These are phyloP conservation scores for Meiosimyza decipiens DNA, from an alignment of 2,888 invertebrate genomes.

Conservation along the genomic window DNA sequence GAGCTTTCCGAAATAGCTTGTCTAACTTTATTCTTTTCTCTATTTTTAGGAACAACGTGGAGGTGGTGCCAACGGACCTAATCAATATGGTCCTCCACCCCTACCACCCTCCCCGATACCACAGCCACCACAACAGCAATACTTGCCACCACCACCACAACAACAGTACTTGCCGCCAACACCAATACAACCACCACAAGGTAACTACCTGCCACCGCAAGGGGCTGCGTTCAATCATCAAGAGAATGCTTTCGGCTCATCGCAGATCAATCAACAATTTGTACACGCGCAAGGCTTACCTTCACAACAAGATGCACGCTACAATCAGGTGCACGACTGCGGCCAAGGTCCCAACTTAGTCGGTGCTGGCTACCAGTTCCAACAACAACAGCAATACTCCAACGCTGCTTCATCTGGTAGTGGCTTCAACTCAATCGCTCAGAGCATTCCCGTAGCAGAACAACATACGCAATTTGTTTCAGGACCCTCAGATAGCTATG, in stretches of 20 bases:
- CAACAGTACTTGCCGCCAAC: slow-evolving; percentile 45
- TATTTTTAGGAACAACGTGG: slow-evolving; percentile 6
- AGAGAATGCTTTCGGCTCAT: slow-evolving; percentile 54
- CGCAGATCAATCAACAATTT: slow-evolving; percentile 52
- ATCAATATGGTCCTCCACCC: slow-evolving; percentile 23
- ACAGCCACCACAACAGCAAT: slow-evolving; percentile 34
- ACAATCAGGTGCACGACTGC: slow-evolving; percentile 60
- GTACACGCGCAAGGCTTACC: slow-evolving; percentile 57
- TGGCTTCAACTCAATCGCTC: slow-evolving; percentile 55
- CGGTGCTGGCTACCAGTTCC: slow-evolving; percentile 54
- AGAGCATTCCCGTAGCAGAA: slow-evolving; percentile 59
- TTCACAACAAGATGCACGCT: slow-evolving; percentile 52
- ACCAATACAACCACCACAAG: slow-evolving; percentile 40
- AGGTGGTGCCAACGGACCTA: neutral
- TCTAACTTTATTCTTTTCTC: no score
- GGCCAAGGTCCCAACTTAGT: slow-evolving; percentile 64
- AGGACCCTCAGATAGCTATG: slow-evolving; percentile 52
- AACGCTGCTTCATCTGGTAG: slow-evolving; percentile 42
- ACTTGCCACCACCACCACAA: slow-evolving; percentile 42
- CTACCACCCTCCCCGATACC: neutral
- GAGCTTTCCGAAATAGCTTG: no score
- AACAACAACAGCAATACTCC: slow-evolving; percentile 48
- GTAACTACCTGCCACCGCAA: slow-evolving; percentile 47
- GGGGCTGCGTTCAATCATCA: slow-evolving; percentile 25
- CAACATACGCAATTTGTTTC: slow-evolving; percentile 58